phyloP scores from a whole-genome alignment of 2,113 vertebrate genomes.

The Tenebrosternarchus preto region DNA sequence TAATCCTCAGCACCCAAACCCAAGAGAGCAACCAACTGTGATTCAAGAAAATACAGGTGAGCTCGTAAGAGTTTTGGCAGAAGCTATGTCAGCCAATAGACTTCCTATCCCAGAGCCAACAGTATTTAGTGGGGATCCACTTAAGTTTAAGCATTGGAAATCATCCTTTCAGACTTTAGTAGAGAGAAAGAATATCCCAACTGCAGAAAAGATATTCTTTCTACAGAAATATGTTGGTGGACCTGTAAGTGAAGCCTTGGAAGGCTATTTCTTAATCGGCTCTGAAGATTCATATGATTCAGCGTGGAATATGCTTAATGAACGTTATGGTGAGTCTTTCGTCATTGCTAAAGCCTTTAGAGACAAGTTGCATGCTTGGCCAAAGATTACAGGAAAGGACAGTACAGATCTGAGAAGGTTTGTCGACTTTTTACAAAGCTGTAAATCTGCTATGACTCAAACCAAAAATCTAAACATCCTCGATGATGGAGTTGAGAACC shows the following conservation, averaged over 20 bases:
- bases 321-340: slow-evolving; percentile 46
- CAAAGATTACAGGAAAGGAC: slow-evolving; percentile 32
- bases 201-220: slow-evolving; percentile 29
- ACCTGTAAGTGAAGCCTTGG: slow-evolving; percentile 31
- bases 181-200: slow-evolving; percentile 39
- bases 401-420: slow-evolving; percentile 36
- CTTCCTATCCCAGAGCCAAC: slow-evolving; percentile 54
- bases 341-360: slow-evolving; percentile 47
- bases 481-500: slow-evolving; percentile 51
- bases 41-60: slow-evolving; percentile 24
- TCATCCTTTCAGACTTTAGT: slow-evolving; percentile 51
- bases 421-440: slow-evolving; percentile 46
- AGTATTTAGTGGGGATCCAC: slow-evolving; percentile 53
- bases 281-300: slow-evolving; percentile 37
- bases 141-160: slow-evolving; percentile 56
- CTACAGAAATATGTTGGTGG: slow-evolving; percentile 38
- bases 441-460: slow-evolving; percentile 38
- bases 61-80: slow-evolving; percentile 44
- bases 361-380: slow-evolving; percentile 39
- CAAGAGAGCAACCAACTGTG: not conserved
- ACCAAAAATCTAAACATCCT: slow-evolving; percentile 44
- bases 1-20: not conserved
- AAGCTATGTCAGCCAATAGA: slow-evolving; percentile 50
- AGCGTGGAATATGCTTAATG: slow-evolving; percentile 46
- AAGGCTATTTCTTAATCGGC: slow-evolving; percentile 43